Base-by-base conservation (phyloP, 2,888 invertebrate genomes). In the Herminia tarsipennalis region DNA sequence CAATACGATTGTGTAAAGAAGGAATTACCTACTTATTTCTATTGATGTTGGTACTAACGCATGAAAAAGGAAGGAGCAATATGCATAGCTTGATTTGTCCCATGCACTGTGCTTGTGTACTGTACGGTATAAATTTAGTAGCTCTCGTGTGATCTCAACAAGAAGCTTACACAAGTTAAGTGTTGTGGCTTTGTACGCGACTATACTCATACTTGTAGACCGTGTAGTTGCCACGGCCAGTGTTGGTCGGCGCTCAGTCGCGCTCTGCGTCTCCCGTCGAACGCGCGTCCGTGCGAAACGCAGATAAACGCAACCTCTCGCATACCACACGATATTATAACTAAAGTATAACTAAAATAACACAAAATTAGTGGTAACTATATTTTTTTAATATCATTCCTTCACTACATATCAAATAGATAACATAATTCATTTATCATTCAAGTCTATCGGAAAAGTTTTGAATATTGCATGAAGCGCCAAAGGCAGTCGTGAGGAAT, bases 391-490 rank as follows among this genome's bases (percentile, higher is more conserved):
- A n/a, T 35, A 24, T 10, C 10, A n/a, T 16, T n/a, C n/a, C n/a
- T 33, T 20, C 3, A 6, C n/a, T 1, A 16, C 10, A 20, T 28
- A 5, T 27, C 24, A n/a, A 13, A 2, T 1, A 27, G 28, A 5
- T 9, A 29, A 1, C 1, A 30, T 10, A 18, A 32, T n/a, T 34
- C 29, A 27, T 47, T 17, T 5, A 21, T 42, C 28, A 37, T 46
- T 38, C n/a, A 37, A 51, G 29, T 39, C 27, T 21, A 44, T 44
- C 37, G 37, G 14, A 56, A 78, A 82, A 80, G 73, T 79, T 80
- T 80, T 79, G 70, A 76, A 81, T 79, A 77, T 76, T 78, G 64
- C 68, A 76, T 76, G 74, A 81, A 70, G 58, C 70, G 72, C 66
- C 70, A 74, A 77, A 71, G 49, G 57, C 50, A 52, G 43, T 53